Evolutionary conservation across 2,888 invertebrate species (phyloP), one percentile per base, ranked within the genome.

Genomic region (Drosophila mulleri): DNA sequence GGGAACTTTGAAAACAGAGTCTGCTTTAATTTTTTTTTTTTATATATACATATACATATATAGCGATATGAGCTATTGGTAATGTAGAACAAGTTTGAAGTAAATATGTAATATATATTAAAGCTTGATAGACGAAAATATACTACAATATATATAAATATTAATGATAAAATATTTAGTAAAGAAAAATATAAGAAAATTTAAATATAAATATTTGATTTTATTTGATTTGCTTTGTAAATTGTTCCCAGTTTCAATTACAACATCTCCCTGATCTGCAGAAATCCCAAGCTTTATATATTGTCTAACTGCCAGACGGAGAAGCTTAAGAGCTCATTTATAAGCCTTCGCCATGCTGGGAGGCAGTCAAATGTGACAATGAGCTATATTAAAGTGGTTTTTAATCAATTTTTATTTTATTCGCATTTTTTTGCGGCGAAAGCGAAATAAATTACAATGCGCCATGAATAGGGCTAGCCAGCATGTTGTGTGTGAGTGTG

Each of bases 321-420:
- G 47, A n/a, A 41, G 66, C 45, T 45, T 66, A 66, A 12, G 23
- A 59, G 47, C 53, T 66, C 66, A 70, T 67, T 80, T 67, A 66
- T 78, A 67, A 68, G 61, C 66, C 67, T 68, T 67, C 23, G 18
- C 11, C 29, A 0, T 3, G 57, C 65, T 14, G 3, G 48, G 48
- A 26, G 65, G 12, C 65, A 62, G 53, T 73, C 66, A 54, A 75
- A 73, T 69, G 78, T 74, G 81, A 82, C 83, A 81, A 82, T 80
- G 75, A 80, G 71, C 76, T 70, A 56, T 76, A 79, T 76, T 79
- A 88, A 88, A 85, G 83, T 83, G 88, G 70, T 81, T 84, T 88
- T 88, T 84, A 85, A 88, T 84, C 68, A 87, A 84, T 87, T 78
- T 75, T 72, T 52, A 64, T 76, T 63, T 75, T 60, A 50, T 52